A percentile compares a stretch with the other conserved stretches of the same genome.
These are phyloP conservation scores for Mercenaria mercenaria DNA, from an alignment of 1,140 invertebrate genomes.

Conservation along the genomic window DNA sequence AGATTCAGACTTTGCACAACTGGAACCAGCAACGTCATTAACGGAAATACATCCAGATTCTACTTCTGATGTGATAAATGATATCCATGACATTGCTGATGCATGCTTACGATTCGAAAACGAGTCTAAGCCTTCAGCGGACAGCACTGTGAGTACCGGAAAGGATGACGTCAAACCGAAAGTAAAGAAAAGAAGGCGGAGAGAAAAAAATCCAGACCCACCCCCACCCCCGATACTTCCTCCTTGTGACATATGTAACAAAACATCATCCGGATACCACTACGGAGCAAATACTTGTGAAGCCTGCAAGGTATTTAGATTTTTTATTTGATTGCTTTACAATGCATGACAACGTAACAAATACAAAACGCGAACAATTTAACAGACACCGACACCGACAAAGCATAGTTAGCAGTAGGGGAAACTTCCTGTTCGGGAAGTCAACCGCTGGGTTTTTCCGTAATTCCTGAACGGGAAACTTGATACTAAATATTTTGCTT, in stretches of 20 bases:
- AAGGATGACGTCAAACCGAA: background rate
- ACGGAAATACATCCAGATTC: background rate
- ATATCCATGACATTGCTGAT: background rate
- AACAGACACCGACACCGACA: too few species aligned
- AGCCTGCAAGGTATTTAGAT: conserved; percentile 84
- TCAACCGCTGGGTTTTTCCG: too few species aligned
- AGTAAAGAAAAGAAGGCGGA: conserved; percentile 8
- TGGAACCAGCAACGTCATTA: background rate
- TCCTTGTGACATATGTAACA: conserved; percentile 85
- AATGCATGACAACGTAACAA: too few species aligned
- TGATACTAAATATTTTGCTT: too few species aligned
- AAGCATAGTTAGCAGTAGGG: too few species aligned
- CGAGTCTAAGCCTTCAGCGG: background rate
- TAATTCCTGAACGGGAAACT: too few species aligned
- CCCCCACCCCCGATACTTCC: conserved; percentile 63
- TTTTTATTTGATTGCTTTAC: too few species aligned
- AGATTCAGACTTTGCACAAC: background rate
- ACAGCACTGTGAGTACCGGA: background rate
- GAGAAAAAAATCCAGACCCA: conserved; percentile 52
- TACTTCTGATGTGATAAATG: background rate
- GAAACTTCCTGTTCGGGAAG: too few species aligned
- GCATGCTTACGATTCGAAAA: background rate
- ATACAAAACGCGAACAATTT: too few species aligned
- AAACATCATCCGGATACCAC: conserved; percentile 86
- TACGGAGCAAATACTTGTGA: conserved; percentile 87